Percentiles rank a stretch among this genome's conserved stretches.
phyloP scores from a whole-genome alignment of 2,113 vertebrate species.

The Rhegmatorhina hoffmannsi region DNA sequence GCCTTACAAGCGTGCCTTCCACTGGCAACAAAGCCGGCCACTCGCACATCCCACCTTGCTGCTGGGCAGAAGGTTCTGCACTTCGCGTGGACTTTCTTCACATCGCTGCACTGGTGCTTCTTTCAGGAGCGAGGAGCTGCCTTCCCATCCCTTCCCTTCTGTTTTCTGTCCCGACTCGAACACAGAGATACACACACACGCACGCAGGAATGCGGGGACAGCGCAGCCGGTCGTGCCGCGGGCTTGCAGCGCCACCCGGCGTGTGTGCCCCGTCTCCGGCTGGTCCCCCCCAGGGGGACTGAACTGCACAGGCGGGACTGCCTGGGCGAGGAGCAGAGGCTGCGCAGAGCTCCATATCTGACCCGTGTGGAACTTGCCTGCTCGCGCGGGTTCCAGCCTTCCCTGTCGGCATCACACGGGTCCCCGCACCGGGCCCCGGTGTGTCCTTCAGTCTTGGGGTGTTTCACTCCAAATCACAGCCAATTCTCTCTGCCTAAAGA shows the following conservation, averaged over 20 bases:
- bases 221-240: background rate
- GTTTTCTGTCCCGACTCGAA: no score
- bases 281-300: background rate
- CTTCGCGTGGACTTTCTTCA: background rate
- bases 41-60: background rate
- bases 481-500: background rate
- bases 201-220: no score
- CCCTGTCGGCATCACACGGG: background rate
- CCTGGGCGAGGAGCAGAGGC: background rate
- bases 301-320: background rate
- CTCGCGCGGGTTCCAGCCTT: no score
- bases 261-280: background rate
- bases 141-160: accelerated
- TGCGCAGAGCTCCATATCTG: background rate
- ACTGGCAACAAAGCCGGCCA: background rate
- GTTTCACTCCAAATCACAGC: background rate
- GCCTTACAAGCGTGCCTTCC: background rate
- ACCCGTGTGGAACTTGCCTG: background rate
- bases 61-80: background rate
- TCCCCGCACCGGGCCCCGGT: no score
- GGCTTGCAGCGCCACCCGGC: slow-evolving; percentile 31
- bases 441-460: background rate
- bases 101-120: background rate
- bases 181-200: accelerated
- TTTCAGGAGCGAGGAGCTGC: background rate